Evolutionary conservation across 2,888 invertebrate genomes (phyloP).

Genomic region (Pollenia labialis): DNA sequence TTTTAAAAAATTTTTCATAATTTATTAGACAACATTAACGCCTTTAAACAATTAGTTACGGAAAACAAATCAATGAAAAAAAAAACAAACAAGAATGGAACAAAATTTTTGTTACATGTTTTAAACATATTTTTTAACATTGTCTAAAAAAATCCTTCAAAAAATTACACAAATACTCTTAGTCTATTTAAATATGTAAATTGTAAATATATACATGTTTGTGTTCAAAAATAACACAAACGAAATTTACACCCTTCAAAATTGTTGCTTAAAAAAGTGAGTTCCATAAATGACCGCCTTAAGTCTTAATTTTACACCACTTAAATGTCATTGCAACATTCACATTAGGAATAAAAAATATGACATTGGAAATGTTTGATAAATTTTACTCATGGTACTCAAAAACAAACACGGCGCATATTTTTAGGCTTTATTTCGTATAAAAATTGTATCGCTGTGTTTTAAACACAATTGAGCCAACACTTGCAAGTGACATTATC

Average conservation of each 20-base stretch:
- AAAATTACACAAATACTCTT: constrained; percentile 50
- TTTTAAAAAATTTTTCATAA: constrained; percentile 49
- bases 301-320: constrained; percentile 60
- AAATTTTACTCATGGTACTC: constrained; percentile 17
- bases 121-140: background rate
- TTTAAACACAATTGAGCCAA: constrained; percentile 60
- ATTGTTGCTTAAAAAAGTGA: background rate
- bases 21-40: constrained; percentile 68
- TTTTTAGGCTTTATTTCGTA: constrained; percentile 20
- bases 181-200: constrained; percentile 18
- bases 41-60: constrained; percentile 56
- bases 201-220: no score
- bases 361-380: constrained; percentile 1
- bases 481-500: constrained; percentile 75
- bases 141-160: constrained; percentile 12
- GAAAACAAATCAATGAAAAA: constrained; percentile 32
- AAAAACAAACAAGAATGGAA: background rate
- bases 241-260: constrained; percentile 21
- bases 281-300: constrained; percentile 26
- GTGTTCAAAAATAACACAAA: background rate
- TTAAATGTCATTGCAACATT: constrained; percentile 53
- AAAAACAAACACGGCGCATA: background rate
- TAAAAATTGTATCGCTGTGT: constrained; percentile 12
- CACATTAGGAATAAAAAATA: constrained; percentile 33
- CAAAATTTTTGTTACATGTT: constrained; percentile 32